Base-by-base conservation (phyloP, 2,888 invertebrate species). In the Clanis bilineata region DNA sequence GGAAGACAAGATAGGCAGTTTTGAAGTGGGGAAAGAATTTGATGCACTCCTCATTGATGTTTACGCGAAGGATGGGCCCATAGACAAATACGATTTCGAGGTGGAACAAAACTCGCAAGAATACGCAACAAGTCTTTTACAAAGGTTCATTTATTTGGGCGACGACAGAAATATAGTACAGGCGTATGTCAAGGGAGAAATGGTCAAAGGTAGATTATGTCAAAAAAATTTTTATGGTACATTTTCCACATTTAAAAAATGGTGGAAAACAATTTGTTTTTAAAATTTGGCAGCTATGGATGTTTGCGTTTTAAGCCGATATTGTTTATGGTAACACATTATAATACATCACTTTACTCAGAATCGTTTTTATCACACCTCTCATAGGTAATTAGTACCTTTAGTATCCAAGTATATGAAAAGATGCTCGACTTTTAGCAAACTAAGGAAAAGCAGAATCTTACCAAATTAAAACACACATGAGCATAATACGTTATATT, bases 31-130 rank as follows among this genome's bases (percentile, higher is more conserved):
- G 21, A 98, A 98, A 82, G 95, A 96, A 60, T 97, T 98, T 73
- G 98, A 98, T 90, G 98, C 97, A 0, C 86, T 98, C 0, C 72
- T 97, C 0, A 88, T 98, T 32, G 95, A 97, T 73, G 90, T 95
- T n/a, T 92, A 92, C 69, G 76, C 86, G 12, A 61, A 81, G 12
- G 78, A 82, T 10, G 89, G 94, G 7, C 88, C 92, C 2, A 82
- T 94, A 21, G 94, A 94, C 69, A 84, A 93, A 65, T 93, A 94
- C 56, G 67, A 70, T 0, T 75, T 77, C 58, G 64, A 72, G 2
- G 67, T 77, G 3, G 71, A 71, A 1, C 66, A 61, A 9, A 12
- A 36, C 47, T 71, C 73, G 4, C 83, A 92, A 12, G 93, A 93
- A 0, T 86, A 87, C 18, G 85, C 94, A 0, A 75, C 93, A 54